Evolutionary conservation across 2,888 invertebrate species (phyloP), one percentile per base, ranked within the genome.

Genomic region (Philopedon plagiatum): DNA sequence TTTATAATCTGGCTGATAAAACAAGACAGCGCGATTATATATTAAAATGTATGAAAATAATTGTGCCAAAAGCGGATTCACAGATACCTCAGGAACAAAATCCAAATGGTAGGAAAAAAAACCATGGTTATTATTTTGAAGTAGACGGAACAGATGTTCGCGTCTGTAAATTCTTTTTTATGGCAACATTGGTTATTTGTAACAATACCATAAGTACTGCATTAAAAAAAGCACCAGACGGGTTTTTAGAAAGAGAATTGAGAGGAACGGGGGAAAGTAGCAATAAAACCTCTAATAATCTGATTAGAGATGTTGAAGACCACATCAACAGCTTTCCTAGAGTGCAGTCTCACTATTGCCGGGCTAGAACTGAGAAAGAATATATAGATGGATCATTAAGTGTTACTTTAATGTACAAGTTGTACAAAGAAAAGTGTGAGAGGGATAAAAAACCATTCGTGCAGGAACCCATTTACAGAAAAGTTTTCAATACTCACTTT

Each of bases 341-440:
- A 70, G 68, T 81, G 37, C 79, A 81, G 64, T 78, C 76, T 19
- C 78, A 78, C 69, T 78, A 80, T 63, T 56, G 76, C n/a, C 58
- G 79, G 51, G 74, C 73, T 46, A 71, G 78, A 70, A 81, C 76
- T 49, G 73, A 73, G 19, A 75, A 74, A 51, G 72, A 77, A 68
- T 77, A 69, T 56, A 76, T 79, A 68, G 81, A 77, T 39, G 78
- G 78, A 46, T 71, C 75, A 57, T 80, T 79, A 75, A 80, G 71
- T 63, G 73, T 81, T 34, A 71, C 77, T 64, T 79, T 80, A 49
- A 72, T 80, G 61, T 80, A 80, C 75, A 72, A 67, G 51, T 78
- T 32, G 11, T 51, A 51, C 21, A 51, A 51, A 51, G 51, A 51
- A 51, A 51, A 51, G 51, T 51, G n/a, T 51, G 51, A 51, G 51